Base-by-base conservation (phyloP, 2,113 vertebrate species). In the Amblyopsis rosae region DNA sequence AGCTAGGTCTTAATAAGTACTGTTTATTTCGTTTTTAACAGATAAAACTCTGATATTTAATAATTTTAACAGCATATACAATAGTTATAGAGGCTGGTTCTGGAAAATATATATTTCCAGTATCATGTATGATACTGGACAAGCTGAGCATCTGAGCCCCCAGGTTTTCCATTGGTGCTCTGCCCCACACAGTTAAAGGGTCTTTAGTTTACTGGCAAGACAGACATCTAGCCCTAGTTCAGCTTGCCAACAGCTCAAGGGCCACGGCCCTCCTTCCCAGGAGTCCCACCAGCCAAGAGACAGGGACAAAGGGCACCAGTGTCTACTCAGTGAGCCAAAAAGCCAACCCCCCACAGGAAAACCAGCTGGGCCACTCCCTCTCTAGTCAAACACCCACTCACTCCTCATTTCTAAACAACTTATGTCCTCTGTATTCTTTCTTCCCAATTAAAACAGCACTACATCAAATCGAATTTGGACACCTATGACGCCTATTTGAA, bases 221-320 rank as follows among this genome's bases (percentile, higher is more conserved):
- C 11, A 19, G 56, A 49, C 45, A 15, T 67, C 64, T 67, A 63
- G 9, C 33, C 17, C 10, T 60, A 57, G 55, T 81, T 73, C 1
- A 65, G 65, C 73, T 82, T 80, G 72, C 75, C 76, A 77, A 50
- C 67, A 83, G 74, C 76, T 79, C 78, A 85, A 12, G 63, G 76
- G 61, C 72, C 62, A 59, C 45, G 62, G 32, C 74, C 67, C 26
- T 26, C 62, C 50, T 81, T 70, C 73, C 73, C 70, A 82, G 69
- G 65, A 85, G 61, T 65, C 74, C 65, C 69, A 75, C 80, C 71
- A 77, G 75, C 74, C 77, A 61, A 65, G 75, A 84, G 68, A 83
- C 48, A 51, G 75, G 84, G 85, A 91, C 89, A 92, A 90, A 91
- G 85, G 85, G 69, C 82, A 84, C 82, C 67, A 88, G 81, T 90